Percentiles rank a stretch among this genome's conserved stretches.
Evolutionary conservation across 2,113 vertebrate genomes (phyloP).

Genomic region (Zosterops borbonicus): DNA sequence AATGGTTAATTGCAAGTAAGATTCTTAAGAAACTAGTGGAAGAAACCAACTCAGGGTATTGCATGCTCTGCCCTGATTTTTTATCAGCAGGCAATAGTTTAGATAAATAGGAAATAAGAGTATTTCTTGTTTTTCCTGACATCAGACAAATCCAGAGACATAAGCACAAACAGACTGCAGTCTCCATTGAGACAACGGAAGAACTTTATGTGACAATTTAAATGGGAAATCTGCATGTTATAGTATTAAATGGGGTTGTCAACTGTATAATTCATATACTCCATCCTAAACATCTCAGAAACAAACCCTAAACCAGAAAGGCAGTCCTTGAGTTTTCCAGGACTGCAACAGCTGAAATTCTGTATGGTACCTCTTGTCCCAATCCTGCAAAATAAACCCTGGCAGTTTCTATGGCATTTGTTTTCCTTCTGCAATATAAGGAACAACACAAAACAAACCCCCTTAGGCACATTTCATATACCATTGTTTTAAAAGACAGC

Average conservation of each 20-base stretch:
- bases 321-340: neutral
- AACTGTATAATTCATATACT: neutral
- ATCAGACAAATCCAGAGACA: neutral
- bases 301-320: neutral
- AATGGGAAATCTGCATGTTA: neutral
- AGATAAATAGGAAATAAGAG: neutral
- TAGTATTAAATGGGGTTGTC: neutral
- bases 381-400: neutral
- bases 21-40: neutral
- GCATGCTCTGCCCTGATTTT: neutral
- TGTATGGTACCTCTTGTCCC: neutral
- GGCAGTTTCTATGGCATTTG: neutral
- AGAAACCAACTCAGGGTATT: neutral
- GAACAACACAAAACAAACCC: neutral
- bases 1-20: neutral
- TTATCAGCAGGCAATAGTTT: neutral
- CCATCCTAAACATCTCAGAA: neutral
- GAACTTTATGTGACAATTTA: neutral
- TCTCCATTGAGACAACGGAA: fast-evolving
- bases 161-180: neutral
- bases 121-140: neutral
- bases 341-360: neutral
- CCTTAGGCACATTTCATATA: neutral
- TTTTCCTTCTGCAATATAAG: neutral
- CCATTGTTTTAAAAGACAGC: neutral